Evolutionary conservation across 2,888 invertebrate species (phyloP), one percentile per base, ranked within the genome.

Genomic region (Apodemia zela): DNA sequence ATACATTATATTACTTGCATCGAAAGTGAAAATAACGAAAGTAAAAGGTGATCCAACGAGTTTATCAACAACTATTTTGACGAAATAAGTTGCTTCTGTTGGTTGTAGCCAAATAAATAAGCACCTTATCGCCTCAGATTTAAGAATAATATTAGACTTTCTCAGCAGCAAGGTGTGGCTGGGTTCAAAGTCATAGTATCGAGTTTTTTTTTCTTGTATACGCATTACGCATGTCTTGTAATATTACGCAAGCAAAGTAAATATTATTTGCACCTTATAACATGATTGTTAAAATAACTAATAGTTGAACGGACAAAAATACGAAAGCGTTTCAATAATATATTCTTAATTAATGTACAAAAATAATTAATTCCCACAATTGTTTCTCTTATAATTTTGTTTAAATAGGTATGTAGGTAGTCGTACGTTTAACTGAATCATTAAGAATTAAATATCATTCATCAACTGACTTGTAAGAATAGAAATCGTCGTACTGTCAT

Each of bases 11-110:
- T 83, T 80, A 79, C 80, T 80, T 74, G 74, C 68, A 80, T 83
- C 76, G 89, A 90, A 90, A 90, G 90, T 79, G 78, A 79, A 78
- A 79, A 75, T 74, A 76, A 72, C 73, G 78, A 79, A 79, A 79
- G 79, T 78, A 76, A 79, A 70, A 78, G 75, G 76, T 73, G 74
- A 75, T 73, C 72, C 67, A 71, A 76, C 76, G 67, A 69, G 76
- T 76, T 66, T 65, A 71, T 72, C 66, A 68, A 68, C 72, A 51
- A 54, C 54, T 72, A 73, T 75, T 75, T 75, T 73, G 71, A 71
- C 68, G 68, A 75, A 75, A 60, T 51, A 68, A 64, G 68, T 69
- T 66, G 64, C 62, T 67, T 70, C 69, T 69, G 51, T 51, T 51
- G 25, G 13, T 25, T 25, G 13, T 51, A 21, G 13, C 25, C 51